Evolutionary conservation across 1,140 invertebrate species (phyloP), one percentile per base, ranked within the genome.

Genomic region (Pseudomyrmex sp.): DNA sequence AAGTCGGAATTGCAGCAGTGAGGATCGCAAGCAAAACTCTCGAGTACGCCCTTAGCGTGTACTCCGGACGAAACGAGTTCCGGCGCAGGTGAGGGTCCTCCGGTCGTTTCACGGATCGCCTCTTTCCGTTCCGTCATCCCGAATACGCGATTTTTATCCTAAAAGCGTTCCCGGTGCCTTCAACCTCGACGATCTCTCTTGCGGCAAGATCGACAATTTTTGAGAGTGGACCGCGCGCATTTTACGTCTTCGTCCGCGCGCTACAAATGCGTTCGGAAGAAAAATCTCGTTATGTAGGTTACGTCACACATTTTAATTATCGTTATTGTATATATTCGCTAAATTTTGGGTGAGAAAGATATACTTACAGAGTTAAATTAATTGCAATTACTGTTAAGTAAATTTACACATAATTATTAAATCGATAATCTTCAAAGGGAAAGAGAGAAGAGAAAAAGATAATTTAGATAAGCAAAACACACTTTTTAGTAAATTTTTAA

Each of bases 21-120:
- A 8, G 90, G 85, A 77, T 70, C 77, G 75, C 91, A 90, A 74
- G 84, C 72, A 68, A 88, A 88, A 82, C 46, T 65, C 85, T 84
- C 44, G 5, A 85, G 77, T 48, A 70, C 79, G 18, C 61, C 61
- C 26, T 70, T 70, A 58, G 15, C 20, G 35, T 50, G 58, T 59
- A 59, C 35, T 46, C 23, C 20, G 50, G 56, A 66, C 54, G 77
- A 54, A 23, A 63, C 66, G 56, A 20, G 20, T 46, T 82, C 46
- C 44, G 46, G 62, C 10, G 61, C 62, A 73, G 66, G 23, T 48
- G 54, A 46, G 63, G 15, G 10, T 35, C 44, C 83, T 80, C 13
- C 4, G 20, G 12, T 69, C 74, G 73, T 66, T 72, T 83, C 35
- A 48, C 26, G 54, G 54, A 50, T 84, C 69, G 70, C 10, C 58